Conservation (phyloP, 2,113 vertebrate species). For the Numenius arquata region DNA sequence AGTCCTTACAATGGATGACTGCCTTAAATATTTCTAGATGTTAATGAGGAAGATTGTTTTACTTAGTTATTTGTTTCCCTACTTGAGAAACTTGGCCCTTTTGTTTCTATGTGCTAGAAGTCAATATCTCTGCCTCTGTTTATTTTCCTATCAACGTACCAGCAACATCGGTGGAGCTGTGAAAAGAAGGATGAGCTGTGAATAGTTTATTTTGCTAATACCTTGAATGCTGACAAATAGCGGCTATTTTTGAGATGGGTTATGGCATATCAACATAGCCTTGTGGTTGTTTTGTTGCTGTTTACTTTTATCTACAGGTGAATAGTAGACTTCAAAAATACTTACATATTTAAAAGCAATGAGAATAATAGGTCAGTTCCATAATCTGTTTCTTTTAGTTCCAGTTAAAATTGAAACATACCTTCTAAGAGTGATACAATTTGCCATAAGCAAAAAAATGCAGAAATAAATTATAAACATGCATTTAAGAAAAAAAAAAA, state of each 20-base stretch:
- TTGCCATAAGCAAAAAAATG: neutral
- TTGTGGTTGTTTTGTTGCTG: neutral
- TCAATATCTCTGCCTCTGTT: neutral
- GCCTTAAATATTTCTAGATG: neutral
- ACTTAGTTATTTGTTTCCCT: neutral
- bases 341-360: neutral
- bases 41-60: neutral
- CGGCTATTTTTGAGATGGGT: neutral
- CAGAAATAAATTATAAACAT: neutral
- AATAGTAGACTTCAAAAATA: neutral
- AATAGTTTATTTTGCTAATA: neutral
- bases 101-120: neutral
- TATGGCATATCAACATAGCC: neutral
- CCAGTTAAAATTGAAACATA: neutral
- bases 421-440: neutral
- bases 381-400: neutral
- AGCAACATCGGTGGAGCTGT: neutral
- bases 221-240: neutral
- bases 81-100: neutral
- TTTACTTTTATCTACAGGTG: neutral
- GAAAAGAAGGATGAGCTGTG: neutral
- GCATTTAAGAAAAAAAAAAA: neutral
- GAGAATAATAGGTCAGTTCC: neutral
- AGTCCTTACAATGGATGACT: neutral
- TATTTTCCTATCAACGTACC: neutral